Percentiles rank a stretch among this genome's conserved stretches.
These are phyloP conservation scores for Phocides pigmalion DNA, from an alignment of 1,140 invertebrate species.

Conservation along the genomic window DNA sequence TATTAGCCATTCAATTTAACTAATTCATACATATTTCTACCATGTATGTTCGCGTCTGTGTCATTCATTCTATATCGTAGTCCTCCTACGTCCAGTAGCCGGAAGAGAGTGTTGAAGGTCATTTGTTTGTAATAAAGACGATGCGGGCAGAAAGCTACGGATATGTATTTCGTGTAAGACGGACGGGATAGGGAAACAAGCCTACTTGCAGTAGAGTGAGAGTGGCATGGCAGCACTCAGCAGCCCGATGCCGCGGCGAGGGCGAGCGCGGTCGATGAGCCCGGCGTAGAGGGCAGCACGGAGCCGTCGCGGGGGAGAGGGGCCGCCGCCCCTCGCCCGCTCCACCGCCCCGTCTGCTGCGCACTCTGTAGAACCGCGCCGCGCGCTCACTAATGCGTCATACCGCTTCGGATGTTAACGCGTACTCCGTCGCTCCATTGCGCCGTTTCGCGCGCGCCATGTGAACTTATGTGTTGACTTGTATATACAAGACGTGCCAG, in stretches of 20 bases:
- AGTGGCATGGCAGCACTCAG: conserved; percentile 55
- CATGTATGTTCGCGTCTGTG: conserved; percentile 1
- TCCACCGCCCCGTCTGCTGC: conserved; percentile 60
- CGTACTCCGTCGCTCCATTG: conserved; percentile 44
- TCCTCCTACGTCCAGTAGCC: background rate
- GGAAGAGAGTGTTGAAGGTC: conserved; percentile 22
- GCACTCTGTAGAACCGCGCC: conserved; percentile 70
- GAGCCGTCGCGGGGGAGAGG: conserved; percentile 57
- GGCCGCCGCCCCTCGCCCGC: conserved; percentile 51
- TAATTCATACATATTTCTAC: too few species aligned
- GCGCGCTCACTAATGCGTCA: conserved; percentile 82
- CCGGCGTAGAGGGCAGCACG: conserved; percentile 76
- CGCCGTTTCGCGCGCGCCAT: conserved; percentile 71
- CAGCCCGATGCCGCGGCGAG: conserved; percentile 56
- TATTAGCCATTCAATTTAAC: too few species aligned
- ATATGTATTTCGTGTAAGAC: conserved; percentile 12
- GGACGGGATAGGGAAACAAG: conserved; percentile 43
- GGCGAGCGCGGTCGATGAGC: conserved; percentile 80
- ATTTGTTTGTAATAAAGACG: conserved; percentile 25
- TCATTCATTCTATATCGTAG: conserved; percentile 15
- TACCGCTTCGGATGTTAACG: conserved; percentile 67
- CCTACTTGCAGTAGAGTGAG: conserved; percentile 60
- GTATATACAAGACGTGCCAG: conserved; percentile 32
- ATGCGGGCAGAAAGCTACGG: conserved; percentile 26
- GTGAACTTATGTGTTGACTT: conserved; percentile 77